Base-by-base conservation (phyloP, 2,797 vertebrate genomes). In the Trachurus trachurus region DNA sequence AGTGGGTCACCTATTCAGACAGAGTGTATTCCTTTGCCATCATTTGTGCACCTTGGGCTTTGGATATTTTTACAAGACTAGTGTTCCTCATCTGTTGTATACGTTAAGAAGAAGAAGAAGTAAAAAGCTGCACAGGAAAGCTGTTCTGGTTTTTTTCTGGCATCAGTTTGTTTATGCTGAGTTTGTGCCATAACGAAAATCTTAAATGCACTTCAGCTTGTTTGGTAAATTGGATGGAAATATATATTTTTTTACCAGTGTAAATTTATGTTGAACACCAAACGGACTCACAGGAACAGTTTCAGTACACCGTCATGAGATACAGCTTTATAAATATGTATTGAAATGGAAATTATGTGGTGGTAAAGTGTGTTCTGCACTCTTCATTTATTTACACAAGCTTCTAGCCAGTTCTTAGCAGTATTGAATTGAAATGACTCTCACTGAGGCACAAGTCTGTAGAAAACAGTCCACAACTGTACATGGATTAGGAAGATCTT, bases 381-480 rank as follows among this genome's bases (percentile, higher is more conserved):
- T n/a, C 6, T 56, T 81, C 17, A 22, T 83, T 89, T 86, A 84
- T 85, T 88, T 86, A 70, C 62, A 79, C 44, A 64, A 74, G 34
- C 37, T 26, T 80, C 17, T 9, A 44, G 72, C 34, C 74, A 72
- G 62, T 61, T 66, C 53, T 61, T 42, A 61, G 45, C 42, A 45
- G 11, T 31, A 12, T 16, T 70, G 31, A 80, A 58, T 69, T 72
- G 6, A 80, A 50, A 64, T 9, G 37, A 13, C 29, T 73, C 16
- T 19, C 0, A 0, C 12, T 60, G 31, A 3, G 42, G 62, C 21
- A 37, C 10, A 69, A 57, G 58, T 19, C 34, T 67, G 75, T 71
- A 59, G 64, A 65, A 71, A 84, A 69, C 47, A 54, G 52, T 65
- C 31, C n/a, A 62, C 19, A 50, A 9, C 72, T 77, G 44, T 67